Evolutionary conservation across 2,113 vertebrate genomes (phyloP).

Genomic region (Helogale parvula): DNA sequence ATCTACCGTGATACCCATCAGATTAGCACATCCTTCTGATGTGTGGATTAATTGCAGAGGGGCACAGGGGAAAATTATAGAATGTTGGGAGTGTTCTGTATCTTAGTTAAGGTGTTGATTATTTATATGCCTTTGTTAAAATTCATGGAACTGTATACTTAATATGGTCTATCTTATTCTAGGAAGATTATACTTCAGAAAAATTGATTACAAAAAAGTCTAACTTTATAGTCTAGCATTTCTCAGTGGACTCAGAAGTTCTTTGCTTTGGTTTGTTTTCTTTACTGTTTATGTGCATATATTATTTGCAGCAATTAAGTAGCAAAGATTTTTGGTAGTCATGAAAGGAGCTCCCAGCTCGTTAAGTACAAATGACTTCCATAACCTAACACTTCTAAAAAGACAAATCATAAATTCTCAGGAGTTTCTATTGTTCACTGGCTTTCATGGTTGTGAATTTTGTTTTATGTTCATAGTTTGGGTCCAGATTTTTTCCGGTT

Average conservation of each 20-base stretch:
- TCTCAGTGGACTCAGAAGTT: constrained; percentile 55
- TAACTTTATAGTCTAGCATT: constrained; percentile 22
- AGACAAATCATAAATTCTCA: not conserved
- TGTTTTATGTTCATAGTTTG: constrained; percentile 13
- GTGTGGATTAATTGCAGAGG: not conserved
- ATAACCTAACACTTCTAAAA: not conserved
- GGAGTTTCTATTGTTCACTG: not conserved
- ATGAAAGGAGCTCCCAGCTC: not conserved
- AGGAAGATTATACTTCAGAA: not conserved
- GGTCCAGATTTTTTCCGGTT: constrained; percentile 5
- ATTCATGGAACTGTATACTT: not conserved
- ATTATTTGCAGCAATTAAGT: constrained; percentile 15
- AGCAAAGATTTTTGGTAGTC: constrained; percentile 42
- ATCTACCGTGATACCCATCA: not conserved
- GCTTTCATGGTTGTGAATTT: constrained; percentile 20
- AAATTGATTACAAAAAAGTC: not conserved
- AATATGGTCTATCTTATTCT: not conserved
- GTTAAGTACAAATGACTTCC: not conserved
- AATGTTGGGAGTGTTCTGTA: not conserved
- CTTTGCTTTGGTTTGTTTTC: constrained; percentile 66
- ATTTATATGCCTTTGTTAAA: not conserved
- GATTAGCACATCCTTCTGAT: not conserved
- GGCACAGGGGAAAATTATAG: not conserved
- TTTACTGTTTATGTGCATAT: not conserved
- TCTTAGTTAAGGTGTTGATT: not conserved